Percentiles rank a stretch among this genome's conserved stretches.
Evolutionary conservation across 2,888 invertebrate species (phyloP).

Genomic region (Masnerella sp.): DNA sequence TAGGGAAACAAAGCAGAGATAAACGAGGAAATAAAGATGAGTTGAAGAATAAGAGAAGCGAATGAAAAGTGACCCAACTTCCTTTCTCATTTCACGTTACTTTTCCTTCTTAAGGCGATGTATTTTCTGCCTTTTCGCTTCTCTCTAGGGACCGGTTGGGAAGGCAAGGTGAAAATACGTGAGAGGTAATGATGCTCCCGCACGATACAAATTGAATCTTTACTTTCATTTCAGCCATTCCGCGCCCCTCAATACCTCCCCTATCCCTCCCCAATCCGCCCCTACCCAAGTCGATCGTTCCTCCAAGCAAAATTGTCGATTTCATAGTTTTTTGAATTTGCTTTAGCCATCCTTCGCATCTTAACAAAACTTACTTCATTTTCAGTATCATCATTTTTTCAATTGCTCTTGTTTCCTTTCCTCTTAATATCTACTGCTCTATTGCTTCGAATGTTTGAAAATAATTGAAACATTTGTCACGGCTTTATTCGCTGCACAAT

Average conservation of each 20-base stretch:
- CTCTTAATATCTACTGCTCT: slow-evolving; percentile 6
- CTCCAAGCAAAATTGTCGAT: slow-evolving; percentile 56
- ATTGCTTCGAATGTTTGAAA: slow-evolving; percentile 17
- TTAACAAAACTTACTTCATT: slow-evolving; percentile 53
- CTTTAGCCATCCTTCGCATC: slow-evolving; percentile 42
- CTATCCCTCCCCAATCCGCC: neutral
- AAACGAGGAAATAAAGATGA: slow-evolving; percentile 62
- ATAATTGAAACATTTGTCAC: slow-evolving; percentile 35
- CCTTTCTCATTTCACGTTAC: slow-evolving; percentile 62
- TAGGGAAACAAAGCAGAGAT: slow-evolving; percentile 59
- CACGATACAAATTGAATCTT: slow-evolving; percentile 62
- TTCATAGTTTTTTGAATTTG: slow-evolving; percentile 58
- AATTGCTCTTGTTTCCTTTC: neutral
- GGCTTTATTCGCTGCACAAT: neutral
- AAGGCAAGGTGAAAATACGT: slow-evolving; percentile 62
- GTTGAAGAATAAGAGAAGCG: slow-evolving; percentile 60
- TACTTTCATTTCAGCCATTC: slow-evolving; percentile 61
- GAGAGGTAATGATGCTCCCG: slow-evolving; percentile 61
- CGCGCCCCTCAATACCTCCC: slow-evolving; percentile 37
- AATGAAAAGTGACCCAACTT: slow-evolving; percentile 62
- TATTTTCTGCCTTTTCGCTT: slow-evolving; percentile 62
- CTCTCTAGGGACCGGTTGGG: slow-evolving; percentile 58
- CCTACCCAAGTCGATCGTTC: slow-evolving; percentile 51
- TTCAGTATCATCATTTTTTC: slow-evolving; percentile 22
- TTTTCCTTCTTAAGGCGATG: slow-evolving; percentile 60